Percentiles rank a stretch among this genome's conserved stretches.
These are phyloP conservation scores for Ferrisia virgata DNA, from an alignment of 2,888 invertebrate species.

Conservation along the genomic window DNA sequence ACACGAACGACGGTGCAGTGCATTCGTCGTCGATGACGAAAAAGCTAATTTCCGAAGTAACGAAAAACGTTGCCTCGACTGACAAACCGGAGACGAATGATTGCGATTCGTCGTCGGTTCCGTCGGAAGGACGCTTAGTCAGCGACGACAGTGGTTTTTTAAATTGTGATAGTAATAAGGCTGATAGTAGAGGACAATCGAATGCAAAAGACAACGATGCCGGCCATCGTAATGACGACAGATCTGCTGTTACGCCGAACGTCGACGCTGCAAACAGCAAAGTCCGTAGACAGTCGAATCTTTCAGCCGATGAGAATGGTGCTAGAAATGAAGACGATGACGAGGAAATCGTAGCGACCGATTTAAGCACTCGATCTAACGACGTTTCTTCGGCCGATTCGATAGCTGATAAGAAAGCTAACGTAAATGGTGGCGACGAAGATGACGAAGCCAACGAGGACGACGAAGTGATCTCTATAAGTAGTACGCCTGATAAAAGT, in stretches of 20 bases:
- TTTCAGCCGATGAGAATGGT: background rate
- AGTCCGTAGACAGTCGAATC: background rate
- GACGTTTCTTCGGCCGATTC: background rate
- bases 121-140: background rate
- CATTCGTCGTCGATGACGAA: background rate
- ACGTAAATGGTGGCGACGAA: slow-evolving; percentile 50
- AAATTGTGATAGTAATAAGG: background rate
- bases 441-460: slow-evolving; percentile 51
- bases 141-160: background rate
- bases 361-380: background rate
- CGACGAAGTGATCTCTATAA: slow-evolving; percentile 48
- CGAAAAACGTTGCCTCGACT: too few relatives aligned
- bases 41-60: background rate
- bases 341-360: background rate
- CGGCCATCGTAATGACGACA: background rate
- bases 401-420: background rate
- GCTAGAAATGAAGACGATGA: background rate
- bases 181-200: background rate
- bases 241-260: background rate
- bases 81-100: background rate
- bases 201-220: background rate
- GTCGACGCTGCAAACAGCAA: background rate
- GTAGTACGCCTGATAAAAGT: slow-evolving; percentile 52
- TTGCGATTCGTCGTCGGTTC: background rate
- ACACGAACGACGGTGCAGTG: background rate